Percentiles rank a stretch among this genome's conserved stretches.
Evolutionary conservation across 2,888 invertebrate species (phyloP).

Genomic region (Lithophane ornitopus): DNA sequence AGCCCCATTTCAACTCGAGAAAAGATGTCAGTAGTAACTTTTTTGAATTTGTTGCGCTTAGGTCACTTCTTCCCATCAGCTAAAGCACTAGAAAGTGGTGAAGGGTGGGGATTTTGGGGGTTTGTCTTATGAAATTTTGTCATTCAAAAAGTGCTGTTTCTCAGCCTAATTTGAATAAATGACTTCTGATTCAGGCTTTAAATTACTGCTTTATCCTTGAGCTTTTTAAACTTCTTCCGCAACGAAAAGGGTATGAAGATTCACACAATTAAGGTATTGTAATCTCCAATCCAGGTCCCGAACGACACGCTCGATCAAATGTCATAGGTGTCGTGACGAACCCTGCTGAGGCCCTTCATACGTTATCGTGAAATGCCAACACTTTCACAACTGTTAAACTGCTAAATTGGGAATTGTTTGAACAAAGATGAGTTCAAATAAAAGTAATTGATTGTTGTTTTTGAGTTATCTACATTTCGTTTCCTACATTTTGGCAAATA

Average conservation of each 20-base stretch:
- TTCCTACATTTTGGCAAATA: too few relatives aligned
- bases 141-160: background rate
- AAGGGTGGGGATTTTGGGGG: background rate
- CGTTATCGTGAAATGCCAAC: conserved; percentile 71
- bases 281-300: conserved; percentile 40
- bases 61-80: background rate
- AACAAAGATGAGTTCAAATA: conserved; percentile 21
- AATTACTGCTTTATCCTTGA: background rate
- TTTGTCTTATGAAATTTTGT: background rate
- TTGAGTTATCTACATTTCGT: too few relatives aligned
- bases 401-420: conserved; percentile 52
- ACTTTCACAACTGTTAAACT: conserved; percentile 61
- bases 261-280: conserved; percentile 38
- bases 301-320: conserved; percentile 51
- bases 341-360: conserved; percentile 50
- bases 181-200: background rate
- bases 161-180: background rate
- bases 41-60: background rate
- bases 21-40: background rate
- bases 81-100: background rate
- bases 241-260: conserved; percentile 13
- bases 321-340: conserved; percentile 61
- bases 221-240: background rate
- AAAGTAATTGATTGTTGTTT: background rate
- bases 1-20: background rate